A percentile compares a stretch with the other conserved stretches of the same genome.
These are phyloP conservation scores for Nyleta sp. DNA, from an alignment of 2,888 invertebrate genomes.

Conservation along the genomic window DNA sequence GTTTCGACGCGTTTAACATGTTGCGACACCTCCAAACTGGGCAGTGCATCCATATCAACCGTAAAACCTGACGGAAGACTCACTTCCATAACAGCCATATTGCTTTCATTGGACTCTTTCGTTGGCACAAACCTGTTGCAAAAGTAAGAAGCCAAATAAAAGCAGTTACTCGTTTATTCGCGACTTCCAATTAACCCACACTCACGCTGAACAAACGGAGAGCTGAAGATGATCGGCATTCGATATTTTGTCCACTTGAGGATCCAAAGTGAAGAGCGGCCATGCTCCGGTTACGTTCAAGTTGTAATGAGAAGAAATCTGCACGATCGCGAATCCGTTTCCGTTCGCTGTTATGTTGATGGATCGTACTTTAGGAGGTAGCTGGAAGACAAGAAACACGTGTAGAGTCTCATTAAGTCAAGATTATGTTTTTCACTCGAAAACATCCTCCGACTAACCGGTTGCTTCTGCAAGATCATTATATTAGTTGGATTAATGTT, in stretches of 20 bases:
- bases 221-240: conserved; percentile 90
- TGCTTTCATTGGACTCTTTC: conserved; percentile 88
- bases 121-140: conserved; percentile 85
- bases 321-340: conserved; percentile 90
- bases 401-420: not conserved
- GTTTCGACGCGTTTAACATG: conserved; percentile 88
- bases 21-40: conserved; percentile 84
- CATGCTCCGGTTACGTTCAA: conserved; percentile 94
- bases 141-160: not conserved
- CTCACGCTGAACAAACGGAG: conserved; percentile 91
- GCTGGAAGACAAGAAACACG: conserved; percentile 77
- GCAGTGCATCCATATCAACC: conserved; percentile 90
- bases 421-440: not conserved
- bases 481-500: conserved; percentile 90
- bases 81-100: conserved; percentile 96
- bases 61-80: conserved; percentile 95
- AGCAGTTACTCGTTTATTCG: not conserved
- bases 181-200: conserved; percentile 20
- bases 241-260: conserved; percentile 92
- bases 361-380: conserved; percentile 84
- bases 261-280: conserved; percentile 93
- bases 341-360: conserved; percentile 91
- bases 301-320: conserved; percentile 91
- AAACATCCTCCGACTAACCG: conserved; percentile 85
- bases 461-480: conserved; percentile 91